Evolutionary conservation across 2,113 vertebrate species (phyloP), one percentile per base, ranked within the genome.

Genomic region (Colossoma macropomum): DNA sequence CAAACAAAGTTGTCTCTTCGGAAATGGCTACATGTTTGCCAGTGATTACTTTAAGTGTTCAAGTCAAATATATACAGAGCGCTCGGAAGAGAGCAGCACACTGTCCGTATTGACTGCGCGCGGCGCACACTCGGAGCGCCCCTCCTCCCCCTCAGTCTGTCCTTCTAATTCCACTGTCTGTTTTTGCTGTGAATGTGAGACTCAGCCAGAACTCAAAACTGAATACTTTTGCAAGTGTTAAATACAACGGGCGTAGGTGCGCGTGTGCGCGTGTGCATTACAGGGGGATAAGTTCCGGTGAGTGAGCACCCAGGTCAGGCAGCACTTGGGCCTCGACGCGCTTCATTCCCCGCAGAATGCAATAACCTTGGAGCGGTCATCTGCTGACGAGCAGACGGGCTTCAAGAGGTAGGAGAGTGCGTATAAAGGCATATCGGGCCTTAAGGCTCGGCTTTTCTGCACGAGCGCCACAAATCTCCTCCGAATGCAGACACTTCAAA

Each of bases 401-500:
- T 84, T 79, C 68, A 77, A 70, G 56, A 75, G 45, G 65, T 65
- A 77, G 71, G 54, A 76, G 15, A 59, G 56, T 65, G 63, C 56
- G 48, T 38, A 70, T 76, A 86, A 75, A 82, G 23, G 25, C 69
- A 86, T 82, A 84, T 85, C 34, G 30, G 38, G 77, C 86, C 82
- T 76, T 25, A 30, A 80, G 82, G 72, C 77, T 76, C 69, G n/a
- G 38, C 28, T 68, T 85, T 85, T 63, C 63, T 84, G 69, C 62
- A 41, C 52, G 73, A 84, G 79, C 74, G 84, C 77, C 86, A 87
- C 86, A 87, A 87, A 87, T 87, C 86, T 87, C 50, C 73, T 72
- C 80, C 48, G 63, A 87, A 86, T 66, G 62, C 77, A 83, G 84
- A 71, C 79, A 87, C 88, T 84, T 87, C 86, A 89, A 89, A 87